These are phyloP conservation scores for Eurytoma adleriae DNA, from an alignment of 2,888 invertebrate genomes.

Conservation along the genomic window DNA sequence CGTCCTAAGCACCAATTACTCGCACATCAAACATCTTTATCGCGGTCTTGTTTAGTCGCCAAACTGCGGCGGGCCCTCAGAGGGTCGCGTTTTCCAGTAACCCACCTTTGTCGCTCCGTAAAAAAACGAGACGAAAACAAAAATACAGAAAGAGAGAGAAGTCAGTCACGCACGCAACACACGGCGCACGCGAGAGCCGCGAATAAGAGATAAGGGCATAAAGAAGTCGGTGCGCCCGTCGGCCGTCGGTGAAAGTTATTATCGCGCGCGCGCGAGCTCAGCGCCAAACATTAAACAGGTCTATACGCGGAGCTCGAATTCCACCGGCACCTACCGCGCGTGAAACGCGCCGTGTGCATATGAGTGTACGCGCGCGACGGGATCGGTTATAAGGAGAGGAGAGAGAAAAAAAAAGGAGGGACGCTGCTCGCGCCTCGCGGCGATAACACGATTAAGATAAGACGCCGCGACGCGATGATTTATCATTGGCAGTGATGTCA, in stretches of 20 bases:
- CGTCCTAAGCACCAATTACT: neutral
- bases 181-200: neutral
- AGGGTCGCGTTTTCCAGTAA: neutral
- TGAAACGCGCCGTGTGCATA: neutral
- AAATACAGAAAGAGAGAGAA: too few species aligned
- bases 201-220: slow-evolving; percentile 20
- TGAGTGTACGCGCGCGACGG: neutral
- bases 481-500: slow-evolving; percentile 42
- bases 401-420: neutral
- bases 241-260: slow-evolving; percentile 10
- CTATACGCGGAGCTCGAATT: slow-evolving; percentile 16
- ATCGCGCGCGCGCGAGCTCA: neutral
- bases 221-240: slow-evolving; percentile 5
- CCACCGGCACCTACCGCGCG: neutral
- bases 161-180: too few species aligned
- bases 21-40: neutral
- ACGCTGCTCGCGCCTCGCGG: too few species aligned
- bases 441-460: slow-evolving; percentile 39
- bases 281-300: slow-evolving; percentile 24
- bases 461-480: slow-evolving; percentile 1
- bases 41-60: neutral
- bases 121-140: too few species aligned
- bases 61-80: neutral
- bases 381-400: neutral
- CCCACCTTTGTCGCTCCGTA: neutral